Base-by-base conservation (phyloP, 1,140 invertebrate genomes). In the Drosophila rufa region DNA sequence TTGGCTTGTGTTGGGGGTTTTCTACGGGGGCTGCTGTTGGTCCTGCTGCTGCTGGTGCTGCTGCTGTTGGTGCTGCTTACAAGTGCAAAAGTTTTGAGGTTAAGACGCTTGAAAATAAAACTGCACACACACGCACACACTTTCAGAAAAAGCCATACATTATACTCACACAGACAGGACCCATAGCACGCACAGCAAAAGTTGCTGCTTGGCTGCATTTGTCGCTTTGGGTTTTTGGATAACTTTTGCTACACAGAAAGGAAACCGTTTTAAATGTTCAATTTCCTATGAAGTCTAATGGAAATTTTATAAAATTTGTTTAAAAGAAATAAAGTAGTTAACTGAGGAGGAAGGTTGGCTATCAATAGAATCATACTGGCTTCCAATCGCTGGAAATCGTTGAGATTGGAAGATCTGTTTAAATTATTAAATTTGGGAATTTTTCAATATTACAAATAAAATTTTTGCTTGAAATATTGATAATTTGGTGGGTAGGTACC, bases 51-150 rank as follows among this genome's bases (percentile, higher is more conserved):
- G 73, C 11, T 27, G 40, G 11, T 19, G 14, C 4, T 42, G 57
- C 38, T 55, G 42, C 17, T 42, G 46, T 12, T 50, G 71, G 60
- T 84, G 73, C 81, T 80, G 62, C 62, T 82, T 79, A 73, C 69
- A 83, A 83, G 83, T 83, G 84, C 67, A 71, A 77, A 87, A 89
- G 77, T 87, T 87, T 87, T 87, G 80, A 87, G 83, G 84, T 80
- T 87, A 89, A 89, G 83, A 89, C 73, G 84, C 84, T 87, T 87
- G 47, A 87, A 80, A 82, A 89, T 83, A 70, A 80, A 77, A 89
- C 69, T 66, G 53, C 56, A 71, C 46, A 67, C 58, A 43, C 58
- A 47, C 55, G 47, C 53, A 56, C 38, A 40, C 40, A 40, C 15
- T 60, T 19, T 46, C 11, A 53, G 42, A 53, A 47, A 30, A 38